Evolutionary conservation across 2,797 vertebrate species (phyloP), one percentile per base, ranked within the genome.

Genomic region (Pangasius djambal): DNA sequence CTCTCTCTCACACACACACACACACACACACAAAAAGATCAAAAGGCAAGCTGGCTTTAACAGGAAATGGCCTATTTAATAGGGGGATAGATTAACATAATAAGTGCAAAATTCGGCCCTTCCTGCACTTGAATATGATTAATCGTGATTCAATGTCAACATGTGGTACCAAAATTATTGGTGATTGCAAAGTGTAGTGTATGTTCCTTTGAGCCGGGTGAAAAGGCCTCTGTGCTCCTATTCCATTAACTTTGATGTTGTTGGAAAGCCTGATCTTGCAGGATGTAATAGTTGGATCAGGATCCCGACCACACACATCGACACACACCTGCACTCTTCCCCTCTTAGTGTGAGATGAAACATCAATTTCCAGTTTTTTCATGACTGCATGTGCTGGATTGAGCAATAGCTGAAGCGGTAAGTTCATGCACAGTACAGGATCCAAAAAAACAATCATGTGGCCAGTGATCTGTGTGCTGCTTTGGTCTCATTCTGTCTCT

Each of bases 241-340:
- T 83, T 90, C 72, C 74, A 65, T 78, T 83, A 75, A 87, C 72
- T 92, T 91, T 92, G 89, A 91, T 92, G 85, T 85, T 77, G 72
- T 91, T 88, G 89, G 88, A 92, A 90, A 89, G 75, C 84, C 48
- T 77, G 18, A 75, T 88, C 37, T 70, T 34, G 61, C 85, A 40
- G 91, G 81, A 91, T 91, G 87, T 90, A 89, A 90, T 89, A 89
- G 86, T 86, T 91, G 87, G 79, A 91, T 86, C 83, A 28, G 34
- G 77, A 59, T n/a, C 8, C 61, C 57, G 88, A 75, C 83, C 74
- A 89, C 67, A 89, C 83, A 83, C 75, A 85, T 86, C 57, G 85
- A 69, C 37, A 70, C 78, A 82, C 86, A 92, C 79, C 91, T 90
- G 90, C 82, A 82, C 88, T 88, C 86, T 65, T 85, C 72, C 63